Base-by-base conservation (phyloP, 2,888 invertebrate genomes). In the Melipona bicolor region DNA sequence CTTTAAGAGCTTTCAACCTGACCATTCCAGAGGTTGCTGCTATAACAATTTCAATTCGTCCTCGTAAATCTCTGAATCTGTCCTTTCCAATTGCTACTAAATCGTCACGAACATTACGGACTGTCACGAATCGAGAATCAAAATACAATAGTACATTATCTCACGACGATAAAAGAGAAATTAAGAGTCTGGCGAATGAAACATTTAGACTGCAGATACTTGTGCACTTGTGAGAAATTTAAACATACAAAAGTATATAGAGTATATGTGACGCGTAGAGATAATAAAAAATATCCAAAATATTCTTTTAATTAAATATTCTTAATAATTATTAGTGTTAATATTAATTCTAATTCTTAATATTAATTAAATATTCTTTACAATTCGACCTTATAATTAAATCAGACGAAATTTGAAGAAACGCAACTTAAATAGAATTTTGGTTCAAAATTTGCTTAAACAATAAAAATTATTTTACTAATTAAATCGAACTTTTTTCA, bases 41-140 rank as follows among this genome's bases (percentile, higher is more conserved):
- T 59, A 65, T 62, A 73, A 83, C 88, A 88, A 81, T 87, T 86
- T 84, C 77, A 79, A 56, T 85, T 65, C 65, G 54, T 52, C 64
- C 61, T 36, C 68, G n/a, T 69, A 72, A 75, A 71, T 67, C 65
- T 76, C 71, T 67, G 77, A 81, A 83, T 87, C 71, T 72, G 65
- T 64, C 36, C 61, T 27, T 24, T 56, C 64, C 54, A 50, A 65
- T 67, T 68, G 56, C 43, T 43, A 24, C 50, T 61, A 32, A 72
- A 56, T 64, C 4, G 32, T 64, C 32, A 56, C 32, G 21, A 75
- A 36, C 36, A 36, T 36, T 36, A 36, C 36, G 36, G 36, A 36
- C 36, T 6, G 36, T 36, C 36, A 50, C 65, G n/a, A 43, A 54
- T 54, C 32, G 19, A 52, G 21, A 21, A 43, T 73, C 49, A 19